phyloP scores from a whole-genome alignment of 2,113 vertebrate species.

The Nannospalax galili region DNA sequence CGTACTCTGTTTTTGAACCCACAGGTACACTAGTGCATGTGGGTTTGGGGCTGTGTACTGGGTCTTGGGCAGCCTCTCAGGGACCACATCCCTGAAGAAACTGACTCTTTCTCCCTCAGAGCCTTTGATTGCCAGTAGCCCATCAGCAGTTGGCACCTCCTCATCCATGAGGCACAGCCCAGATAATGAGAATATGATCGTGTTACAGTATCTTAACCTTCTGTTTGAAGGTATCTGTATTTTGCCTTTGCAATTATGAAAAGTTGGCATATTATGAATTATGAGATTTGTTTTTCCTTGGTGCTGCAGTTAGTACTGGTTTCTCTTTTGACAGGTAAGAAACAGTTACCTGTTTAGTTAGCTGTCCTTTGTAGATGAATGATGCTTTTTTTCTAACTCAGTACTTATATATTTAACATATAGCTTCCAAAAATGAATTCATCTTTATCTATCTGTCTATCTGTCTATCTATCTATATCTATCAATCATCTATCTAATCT shows the following conservation, averaged over 20 bases:
- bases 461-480: too few species aligned
- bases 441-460: neutral
- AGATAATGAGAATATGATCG: neutral
- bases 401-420: neutral
- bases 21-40: too few species aligned
- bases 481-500: too few species aligned
- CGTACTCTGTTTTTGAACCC: too few species aligned
- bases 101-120: too few species aligned
- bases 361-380: neutral
- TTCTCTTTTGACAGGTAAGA: neutral
- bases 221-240: neutral
- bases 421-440: neutral
- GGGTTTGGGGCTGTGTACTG: too few species aligned
- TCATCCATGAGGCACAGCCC: neutral
- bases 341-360: neutral
- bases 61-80: too few species aligned
- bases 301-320: neutral
- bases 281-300: neutral
- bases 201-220: neutral
- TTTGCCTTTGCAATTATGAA: neutral
- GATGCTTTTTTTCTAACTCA: neutral
- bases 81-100: too few species aligned
- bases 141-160: too few species aligned
- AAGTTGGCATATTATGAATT: too few species aligned
- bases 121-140: too few species aligned